Conservation (phyloP, 1,140 invertebrate species). For the Maconellicoccus hirsutus region DNA sequence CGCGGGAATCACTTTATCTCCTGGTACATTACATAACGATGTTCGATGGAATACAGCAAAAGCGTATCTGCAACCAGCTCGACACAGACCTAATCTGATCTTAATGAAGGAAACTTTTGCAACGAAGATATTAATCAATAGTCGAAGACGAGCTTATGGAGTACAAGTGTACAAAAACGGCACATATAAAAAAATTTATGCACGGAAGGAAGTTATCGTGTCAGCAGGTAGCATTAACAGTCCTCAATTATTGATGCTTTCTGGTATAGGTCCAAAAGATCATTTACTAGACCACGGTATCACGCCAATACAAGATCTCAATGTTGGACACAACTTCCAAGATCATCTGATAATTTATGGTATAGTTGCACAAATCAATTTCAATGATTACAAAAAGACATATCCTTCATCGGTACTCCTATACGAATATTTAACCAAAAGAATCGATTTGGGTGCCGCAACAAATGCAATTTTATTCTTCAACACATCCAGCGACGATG, state of each 20-base stretch:
- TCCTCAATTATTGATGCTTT: slow-evolving; percentile 36
- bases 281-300: slow-evolving; percentile 37
- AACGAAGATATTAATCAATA: slow-evolving; percentile 43
- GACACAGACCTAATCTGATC: slow-evolving; percentile 42
- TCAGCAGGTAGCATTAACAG: slow-evolving; percentile 31
- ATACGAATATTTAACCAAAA: slow-evolving; percentile 24
- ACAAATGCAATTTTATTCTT: slow-evolving; percentile 1
- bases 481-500: slow-evolving; percentile 53
- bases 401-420: slow-evolving; percentile 39
- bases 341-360: slow-evolving; percentile 63
- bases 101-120: slow-evolving; percentile 41
- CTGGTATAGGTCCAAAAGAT: slow-evolving; percentile 36
- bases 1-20: slow-evolving; percentile 43
- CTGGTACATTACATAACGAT: slow-evolving; percentile 35
- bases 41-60: slow-evolving; percentile 43
- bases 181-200: slow-evolving; percentile 24
- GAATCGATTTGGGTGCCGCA: slow-evolving; percentile 23
- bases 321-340: slow-evolving; percentile 64
- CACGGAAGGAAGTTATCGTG: slow-evolving; percentile 31
- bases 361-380: slow-evolving; percentile 54
- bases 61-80: slow-evolving; percentile 43
- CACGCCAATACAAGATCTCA: slow-evolving; percentile 51
- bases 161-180: slow-evolving; percentile 26
- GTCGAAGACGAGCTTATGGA: slow-evolving; percentile 26
- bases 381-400: slow-evolving; percentile 58